Conservation (phyloP, 2,113 vertebrate genomes). For the Misgurnus mizolepis region DNA sequence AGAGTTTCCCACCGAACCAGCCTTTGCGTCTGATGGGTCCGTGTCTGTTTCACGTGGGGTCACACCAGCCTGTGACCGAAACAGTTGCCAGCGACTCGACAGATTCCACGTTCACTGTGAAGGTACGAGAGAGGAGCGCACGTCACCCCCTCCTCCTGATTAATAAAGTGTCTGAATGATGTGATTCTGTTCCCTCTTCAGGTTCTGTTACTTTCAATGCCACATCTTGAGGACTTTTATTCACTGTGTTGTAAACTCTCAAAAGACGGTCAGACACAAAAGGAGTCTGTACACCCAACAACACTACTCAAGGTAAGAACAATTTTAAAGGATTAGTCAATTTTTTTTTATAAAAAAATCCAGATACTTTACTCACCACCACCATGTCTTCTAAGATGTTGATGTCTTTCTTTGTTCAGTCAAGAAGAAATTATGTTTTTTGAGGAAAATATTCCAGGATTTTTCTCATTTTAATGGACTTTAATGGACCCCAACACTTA, state of each 20-base stretch:
- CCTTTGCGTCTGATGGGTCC: conserved; percentile 67
- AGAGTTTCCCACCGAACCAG: conserved; percentile 64
- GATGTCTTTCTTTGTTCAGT: no score
- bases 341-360: no score
- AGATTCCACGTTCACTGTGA: conserved; percentile 58
- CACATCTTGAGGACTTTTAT: conserved; percentile 73
- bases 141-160: neutral
- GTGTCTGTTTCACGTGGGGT: conserved; percentile 59
- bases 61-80: conserved; percentile 50
- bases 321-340: no score
- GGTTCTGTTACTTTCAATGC: conserved; percentile 76
- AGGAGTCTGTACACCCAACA: conserved; percentile 61
- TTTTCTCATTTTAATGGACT: no score
- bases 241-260: conserved; percentile 67
- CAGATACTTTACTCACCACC: no score
- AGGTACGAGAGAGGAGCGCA: conserved; percentile 50
- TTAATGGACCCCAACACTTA: no score
- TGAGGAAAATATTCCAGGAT: no score
- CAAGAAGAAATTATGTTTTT: no score
- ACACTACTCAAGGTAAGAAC: conserved; percentile 64
- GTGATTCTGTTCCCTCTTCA: conserved; percentile 39
- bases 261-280: conserved; percentile 63
- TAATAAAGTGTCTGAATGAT: neutral
- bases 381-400: no score
- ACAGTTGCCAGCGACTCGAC: neutral